A percentile compares a stretch with the other conserved stretches of the same genome.
phyloP scores from a whole-genome alignment of 2,797 vertebrate genomes.

The Coccyzus lansbergi region DNA sequence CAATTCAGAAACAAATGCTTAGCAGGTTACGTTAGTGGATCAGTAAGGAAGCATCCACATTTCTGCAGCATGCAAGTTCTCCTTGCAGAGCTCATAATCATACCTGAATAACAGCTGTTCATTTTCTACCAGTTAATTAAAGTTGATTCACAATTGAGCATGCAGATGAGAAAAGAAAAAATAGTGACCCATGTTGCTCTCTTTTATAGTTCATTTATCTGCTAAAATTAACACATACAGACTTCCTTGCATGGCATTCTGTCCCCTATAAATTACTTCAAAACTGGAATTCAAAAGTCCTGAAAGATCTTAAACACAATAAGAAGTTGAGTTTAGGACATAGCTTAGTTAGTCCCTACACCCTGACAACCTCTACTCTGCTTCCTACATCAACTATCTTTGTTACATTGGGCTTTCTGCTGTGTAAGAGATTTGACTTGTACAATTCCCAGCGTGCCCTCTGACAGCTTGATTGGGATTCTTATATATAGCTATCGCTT shows the following conservation, averaged over 20 bases:
- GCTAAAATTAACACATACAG: background rate
- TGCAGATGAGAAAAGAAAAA: background rate
- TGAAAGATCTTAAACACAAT: background rate
- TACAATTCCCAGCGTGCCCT: rapidly evolving
- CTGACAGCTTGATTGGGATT: background rate
- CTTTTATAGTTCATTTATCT: background rate
- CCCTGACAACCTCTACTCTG: background rate
- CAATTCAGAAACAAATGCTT: background rate
- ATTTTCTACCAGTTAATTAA: background rate
- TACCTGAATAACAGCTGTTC: background rate
- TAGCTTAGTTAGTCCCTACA: background rate
- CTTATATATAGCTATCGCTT: background rate
- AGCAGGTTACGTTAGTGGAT: background rate
- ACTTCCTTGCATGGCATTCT: background rate
- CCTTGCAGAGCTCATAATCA: background rate
- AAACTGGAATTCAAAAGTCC: background rate
- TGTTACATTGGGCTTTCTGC: rapidly evolving
- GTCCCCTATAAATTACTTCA: background rate
- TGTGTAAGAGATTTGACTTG: background rate
- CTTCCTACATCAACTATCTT: background rate
- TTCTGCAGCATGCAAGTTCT: background rate
- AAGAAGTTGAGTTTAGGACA: background rate
- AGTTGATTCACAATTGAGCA: background rate
- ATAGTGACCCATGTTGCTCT: background rate
- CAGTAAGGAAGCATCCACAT: background rate